Base-by-base conservation (phyloP, 92 coral and sea anemone genomes). In the Siderastrea radians region DNA sequence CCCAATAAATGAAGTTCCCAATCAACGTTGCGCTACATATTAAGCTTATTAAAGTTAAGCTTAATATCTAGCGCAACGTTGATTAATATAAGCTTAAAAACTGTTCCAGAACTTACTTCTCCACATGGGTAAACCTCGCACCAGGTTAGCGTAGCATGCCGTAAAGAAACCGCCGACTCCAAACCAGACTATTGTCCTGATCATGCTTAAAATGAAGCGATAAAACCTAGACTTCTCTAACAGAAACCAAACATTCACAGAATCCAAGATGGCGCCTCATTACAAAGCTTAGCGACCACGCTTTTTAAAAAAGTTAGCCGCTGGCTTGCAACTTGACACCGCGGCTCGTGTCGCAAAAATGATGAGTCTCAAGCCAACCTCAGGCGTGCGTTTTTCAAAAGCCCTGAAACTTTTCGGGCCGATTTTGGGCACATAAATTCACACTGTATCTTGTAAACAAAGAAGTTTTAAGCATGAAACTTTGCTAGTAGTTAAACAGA, bases 141-240 rank as follows among this genome's bases (percentile, higher is more conserved):
- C 97, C 67, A 92, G 72, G 87, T 97, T 97, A 49, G 98, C 93
- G 86, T 95, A 95, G 83, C 98, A 90, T 19, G 99, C 94, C 48
- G 99, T 94, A 88, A 97, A 97, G 61, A 97, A 90, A 38, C 99
- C 99, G 15, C 98, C 99, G 78, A 93, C 96, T 55, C 98, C 99
- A 89, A 97, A 97, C 88, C 94, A 97, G 49, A 97, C 91, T 77
- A 97, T 92, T 63, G 99, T 97, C 61, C 98, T 90, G 78, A 97
- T 96, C 99, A 97, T 97, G 75, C 89, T 72, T 65, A 60, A 49
- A 68, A 13, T 19, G 44, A 16, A 7, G 57, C 0, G 1, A 4
- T 48, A 17, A 17, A 72, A 16, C 38, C 54, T 49, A 5, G 6
- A 47, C 16, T 47, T 4, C 7, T 38, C 19, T 44, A 15, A 13